Evolutionary conservation across 2,888 invertebrate species (phyloP).

Genomic region (Sicus ferrugineus): DNA sequence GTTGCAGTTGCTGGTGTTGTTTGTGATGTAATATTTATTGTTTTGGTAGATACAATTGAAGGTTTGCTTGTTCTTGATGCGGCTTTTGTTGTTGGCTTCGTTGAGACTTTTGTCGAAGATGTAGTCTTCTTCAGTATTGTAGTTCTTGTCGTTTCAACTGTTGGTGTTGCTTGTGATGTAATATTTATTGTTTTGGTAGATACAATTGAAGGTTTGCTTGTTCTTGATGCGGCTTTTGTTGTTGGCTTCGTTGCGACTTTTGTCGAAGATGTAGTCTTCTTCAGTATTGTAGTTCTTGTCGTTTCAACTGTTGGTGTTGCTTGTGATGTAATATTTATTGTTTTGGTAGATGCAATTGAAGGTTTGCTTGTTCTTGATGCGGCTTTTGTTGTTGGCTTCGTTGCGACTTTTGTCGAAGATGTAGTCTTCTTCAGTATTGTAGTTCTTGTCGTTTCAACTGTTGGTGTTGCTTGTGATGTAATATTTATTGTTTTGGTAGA

Average conservation of each 20-base stretch:
- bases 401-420: constrained; percentile 9
- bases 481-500: too few species aligned
- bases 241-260: background rate
- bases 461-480: too few species aligned
- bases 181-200: constrained; percentile 9
- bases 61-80: background rate
- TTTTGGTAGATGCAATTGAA: constrained; percentile 1
- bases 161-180: constrained; percentile 10
- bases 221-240: background rate
- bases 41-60: constrained; percentile 9
- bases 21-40: background rate
- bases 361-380: background rate
- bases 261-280: constrained; percentile 5
- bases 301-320: background rate
- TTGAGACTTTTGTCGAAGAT: constrained; percentile 18
- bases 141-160: constrained; percentile 7
- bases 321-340: background rate
- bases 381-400: constrained; percentile 2
- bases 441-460: background rate
- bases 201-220: background rate
- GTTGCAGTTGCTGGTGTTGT: constrained; percentile 19
- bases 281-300: constrained; percentile 4
- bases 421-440: background rate
- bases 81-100: constrained; percentile 17
- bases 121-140: constrained; percentile 5